Base-by-base conservation (phyloP, 2,797 vertebrate species). In the Brachyrhaphis roseni region DNA sequence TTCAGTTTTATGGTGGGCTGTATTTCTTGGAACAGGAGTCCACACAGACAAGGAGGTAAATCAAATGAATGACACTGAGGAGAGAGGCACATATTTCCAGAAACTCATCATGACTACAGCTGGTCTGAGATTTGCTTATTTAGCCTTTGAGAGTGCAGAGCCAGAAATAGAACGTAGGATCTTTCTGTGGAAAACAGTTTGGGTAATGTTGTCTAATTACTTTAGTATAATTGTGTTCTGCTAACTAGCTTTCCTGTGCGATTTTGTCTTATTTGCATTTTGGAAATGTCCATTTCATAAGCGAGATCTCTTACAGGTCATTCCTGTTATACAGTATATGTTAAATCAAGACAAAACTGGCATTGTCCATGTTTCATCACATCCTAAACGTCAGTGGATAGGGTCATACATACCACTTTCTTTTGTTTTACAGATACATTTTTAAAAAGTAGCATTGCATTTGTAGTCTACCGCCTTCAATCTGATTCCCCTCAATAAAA, bases 51-150 rank as follows among this genome's bases (percentile, higher is more conserved):
- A 66, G 57, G 26, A 31, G 72, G 57, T 74, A 74, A 79, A 79
- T 79, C 78, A 74, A 66, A 41, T 74, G 45, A 74, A 74, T 49
- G 72, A 51, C 51, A 62, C 23, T 8, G 45, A 66, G 20, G 57
- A 55, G 13, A 20, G 39, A 72, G 68, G 47, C 26, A 26, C 66
- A 78, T 70, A 66, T 23, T 78, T 72, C 51, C 41, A 59, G 68
- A 72, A 46, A 28, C 70, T 79, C 72, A 51, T 41, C 43, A 36
- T 5, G 16, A 66, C 71, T 41, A 57, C 46, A 31, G 72, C 59
- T 75, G 79, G 2, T 82, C 77, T 68, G 71, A 84, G 66, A 78
- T 79, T 46, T 76, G 78, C 76, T 41, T 23, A 16, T 70, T 53
- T 41, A 39, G 64, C 53, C 23, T 45, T 31, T 59, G 36, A 34